Base-by-base conservation (phyloP, 2,113 vertebrate genomes). In the Aythya baeri region DNA sequence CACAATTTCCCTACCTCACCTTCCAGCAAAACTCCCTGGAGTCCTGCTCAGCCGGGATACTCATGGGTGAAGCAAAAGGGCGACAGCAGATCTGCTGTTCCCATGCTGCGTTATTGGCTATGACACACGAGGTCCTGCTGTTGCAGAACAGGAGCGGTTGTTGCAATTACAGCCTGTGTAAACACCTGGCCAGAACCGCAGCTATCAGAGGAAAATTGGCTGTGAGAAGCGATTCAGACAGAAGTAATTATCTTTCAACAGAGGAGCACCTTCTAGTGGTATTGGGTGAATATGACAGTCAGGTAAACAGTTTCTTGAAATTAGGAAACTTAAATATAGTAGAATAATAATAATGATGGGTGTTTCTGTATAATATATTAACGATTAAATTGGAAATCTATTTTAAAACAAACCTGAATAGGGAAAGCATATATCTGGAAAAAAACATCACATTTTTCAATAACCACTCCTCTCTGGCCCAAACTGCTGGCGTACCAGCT, bases 211-310 rank as follows among this genome's bases (percentile, higher is more conserved):
- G 38, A 89, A 92, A 93, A 83, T 65, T 31, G 50, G 57, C 52
- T 85, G 76, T 80, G 67, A 88, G 74, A 65, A 74, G 55, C 67
- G 59, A 50, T 83, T 73, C 44, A 59, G 63, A 8, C 17, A 77
- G 70, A 65, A 88, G 57, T 74, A 65, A 62, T 65, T 26, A 16
- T 94, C 90, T 94, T 84, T 80, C 90, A 72, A 75, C 84, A 62
- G 79, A 90, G 83, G 92, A 91, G 96, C 96, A 84, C 98, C 97
- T 52, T 95, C 97, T 97, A 96, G 97, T 97, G 98, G 97, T 92
- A 5, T 17, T 9, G 14, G 65, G 26, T 89, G 80, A 79, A n/a
- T 29, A 96, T 38, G 67, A 68, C 97, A 95, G 63, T 29, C 88
- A 41, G 27, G 62, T 79, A 44, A 86, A 85, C 18, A 38, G 46